Percentiles rank a stretch among this genome's conserved stretches.
These are phyloP conservation scores for Petaurus breviceps DNA, from an alignment of 2,113 vertebrate species.

Conservation along the genomic window DNA sequence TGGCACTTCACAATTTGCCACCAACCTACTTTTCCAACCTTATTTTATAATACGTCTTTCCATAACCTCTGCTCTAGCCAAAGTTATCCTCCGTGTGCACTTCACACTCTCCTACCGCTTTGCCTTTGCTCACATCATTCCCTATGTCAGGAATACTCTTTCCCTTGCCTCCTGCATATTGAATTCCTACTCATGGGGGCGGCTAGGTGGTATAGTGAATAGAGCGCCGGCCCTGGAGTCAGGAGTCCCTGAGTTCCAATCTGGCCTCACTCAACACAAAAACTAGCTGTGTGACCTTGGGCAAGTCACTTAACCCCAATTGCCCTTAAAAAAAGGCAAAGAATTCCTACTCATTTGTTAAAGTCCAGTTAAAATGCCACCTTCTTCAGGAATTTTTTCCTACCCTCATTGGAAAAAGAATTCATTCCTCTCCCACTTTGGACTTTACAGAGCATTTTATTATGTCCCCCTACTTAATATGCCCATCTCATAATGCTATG, in stretches of 20 bases:
- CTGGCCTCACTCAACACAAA: too few relatives aligned
- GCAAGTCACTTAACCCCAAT: too few relatives aligned
- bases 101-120: neutral
- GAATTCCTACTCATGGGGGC: neutral
- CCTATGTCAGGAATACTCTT: neutral
- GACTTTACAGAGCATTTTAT: neutral
- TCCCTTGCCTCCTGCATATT: neutral
- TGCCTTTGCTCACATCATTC: neutral
- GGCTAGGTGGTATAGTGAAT: too few relatives aligned
- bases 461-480: neutral
- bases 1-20: too few relatives aligned
- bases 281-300: too few relatives aligned
- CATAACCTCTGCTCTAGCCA: neutral
- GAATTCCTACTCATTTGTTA: neutral
- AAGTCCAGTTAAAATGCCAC: neutral
- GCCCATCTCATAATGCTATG: neutral
- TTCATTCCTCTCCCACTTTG: neutral
- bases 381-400: neutral
- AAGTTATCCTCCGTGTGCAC: neutral
- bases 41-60: neutral
- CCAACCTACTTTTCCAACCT: too few relatives aligned
- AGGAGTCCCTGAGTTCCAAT: too few relatives aligned
- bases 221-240: too few relatives aligned
- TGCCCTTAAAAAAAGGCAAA: too few relatives aligned
- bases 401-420: neutral